Base-by-base conservation (phyloP, 2,888 invertebrate genomes). In the Tinea trinotella region DNA sequence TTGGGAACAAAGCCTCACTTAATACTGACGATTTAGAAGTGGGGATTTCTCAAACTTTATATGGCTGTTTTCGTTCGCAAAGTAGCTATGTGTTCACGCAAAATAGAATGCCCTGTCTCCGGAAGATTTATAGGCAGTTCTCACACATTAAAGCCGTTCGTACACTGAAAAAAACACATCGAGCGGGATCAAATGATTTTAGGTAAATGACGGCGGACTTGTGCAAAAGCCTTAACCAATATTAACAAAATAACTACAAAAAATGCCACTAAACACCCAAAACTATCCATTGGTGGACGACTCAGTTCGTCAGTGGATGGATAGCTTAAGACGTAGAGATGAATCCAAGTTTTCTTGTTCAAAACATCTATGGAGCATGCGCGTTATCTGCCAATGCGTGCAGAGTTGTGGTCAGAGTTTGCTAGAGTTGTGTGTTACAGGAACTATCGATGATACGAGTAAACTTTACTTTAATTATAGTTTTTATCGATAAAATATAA, bases 341-440 rank as follows among this genome's bases (percentile, higher is more conserved):
- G 67, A 68, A 73, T 70, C 66, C 65, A 74, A 78, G 72, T 76
- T 73, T n/a, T 68, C 63, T 57, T 56, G 61, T 62, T 68, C 77
- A 74, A 78, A 81, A 81, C 79, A 81, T 57, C 61, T 44, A 53
- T 24, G 53, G 64, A 80, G 81, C 81, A 76, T 76, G 81, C 77
- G 81, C 62, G 55, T 48, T 30, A 52, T 56, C 67, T 61, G 64
- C 78, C 78, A 79, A 76, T 80, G 68, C 70, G 67, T 69, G 67
- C 63, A 65, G 64, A 53, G 64, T 58, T 52, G 54, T 24, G 61
- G 62, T 60, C 55, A 58, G 64, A 62, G 62, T 64, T 60, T 48
- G 50, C 10, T 65, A 68, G 69, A 55, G 63, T 58, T 55, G 66
- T 54, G 60, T 9, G 10, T n/a, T 49, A 59, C 52, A 64, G 64